Evolutionary conservation across 1,140 invertebrate species (phyloP), one percentile per base, ranked within the genome.

Genomic region (Mylabris phalerata): DNA sequence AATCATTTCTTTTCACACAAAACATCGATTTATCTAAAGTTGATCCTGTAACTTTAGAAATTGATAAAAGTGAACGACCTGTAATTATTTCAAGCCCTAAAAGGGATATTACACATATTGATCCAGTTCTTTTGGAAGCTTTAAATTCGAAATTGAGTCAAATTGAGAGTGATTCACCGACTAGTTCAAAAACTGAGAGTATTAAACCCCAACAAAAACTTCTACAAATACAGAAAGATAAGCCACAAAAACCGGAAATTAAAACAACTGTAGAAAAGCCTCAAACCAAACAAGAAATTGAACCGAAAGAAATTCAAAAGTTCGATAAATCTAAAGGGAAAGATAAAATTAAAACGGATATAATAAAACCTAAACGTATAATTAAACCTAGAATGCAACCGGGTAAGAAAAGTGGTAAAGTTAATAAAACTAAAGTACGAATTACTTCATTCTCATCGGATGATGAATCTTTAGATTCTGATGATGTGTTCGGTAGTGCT

Each of bases 371-470:
- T 4, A 83, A 82, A 69, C 70, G 81, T 60, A 71, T 72, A 3
- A 76, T 76, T 13, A 82, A 83, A 67, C 73, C 75, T 9, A 70
- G 79, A 38, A 77, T 78, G 61, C 78, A 78, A 48, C 79, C 78
- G 57, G 80, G 79, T 64, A 79, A 79, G 42, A 71, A 77, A 25
- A 75, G 76, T 41, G 67, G 72, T 49, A 79, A 79, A 69, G 77
- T 76, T 55, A 80, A 73, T 59, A 85, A 82, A 65, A 76, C 75
- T 41, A 86, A 85, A 75, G 84, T 83, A 25, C 73, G 84, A 58
- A 86, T 86, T 27, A 86, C 84, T 6, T 86, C 84, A 0, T 86
- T 86, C 63, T 85, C 83, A 56, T 86, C 84, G 0, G 84, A 86
- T 59, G 84, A 86, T 69, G 84, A 86, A 73, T 85, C 83, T 60